A percentile compares a stretch with the other conserved stretches of the same genome.
Conservation (phyloP, 2,797 vertebrate species). For the Gallirallus australis region DNA sequence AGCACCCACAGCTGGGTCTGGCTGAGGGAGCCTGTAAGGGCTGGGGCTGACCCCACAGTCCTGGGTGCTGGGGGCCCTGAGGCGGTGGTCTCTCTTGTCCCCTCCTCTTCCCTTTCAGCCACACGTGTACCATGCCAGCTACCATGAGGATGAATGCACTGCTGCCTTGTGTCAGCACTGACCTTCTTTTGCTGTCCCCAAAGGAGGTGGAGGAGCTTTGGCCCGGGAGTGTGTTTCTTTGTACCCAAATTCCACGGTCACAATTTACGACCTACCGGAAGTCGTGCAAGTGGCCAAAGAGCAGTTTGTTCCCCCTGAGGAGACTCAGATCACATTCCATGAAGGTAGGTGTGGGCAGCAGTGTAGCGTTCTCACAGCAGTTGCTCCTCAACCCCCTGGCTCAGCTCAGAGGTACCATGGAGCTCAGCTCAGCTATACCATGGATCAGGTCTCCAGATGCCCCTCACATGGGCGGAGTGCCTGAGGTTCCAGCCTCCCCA, state of each 20-base stretch:
- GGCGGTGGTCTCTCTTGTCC: neutral
- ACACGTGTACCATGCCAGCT: fast-evolving
- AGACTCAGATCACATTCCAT: constrained; percentile 78
- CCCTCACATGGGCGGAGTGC: neutral
- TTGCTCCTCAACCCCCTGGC: neutral
- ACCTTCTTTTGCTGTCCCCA: neutral
- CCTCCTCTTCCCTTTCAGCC: neutral
- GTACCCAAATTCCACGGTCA: constrained; percentile 85
- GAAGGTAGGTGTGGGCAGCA: constrained; percentile 77
- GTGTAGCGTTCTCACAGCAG: neutral
- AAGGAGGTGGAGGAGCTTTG: constrained; percentile 91
- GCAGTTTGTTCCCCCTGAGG: constrained; percentile 75
- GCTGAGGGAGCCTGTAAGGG: too few species aligned
- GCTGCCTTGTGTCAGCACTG: neutral
- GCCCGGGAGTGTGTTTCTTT: constrained; percentile 82
- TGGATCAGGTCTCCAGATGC: neutral
- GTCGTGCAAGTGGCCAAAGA: constrained; percentile 81
- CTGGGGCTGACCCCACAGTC: neutral
- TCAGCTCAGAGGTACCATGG: neutral
- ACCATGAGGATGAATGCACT: neutral
- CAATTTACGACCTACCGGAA: constrained; percentile 88
- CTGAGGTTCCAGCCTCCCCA: neutral
- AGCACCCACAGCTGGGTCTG: neutral
- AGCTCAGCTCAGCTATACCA: neutral
- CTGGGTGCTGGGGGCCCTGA: fast-evolving